These are phyloP conservation scores for Echinarachnius parma DNA, from an alignment of 53 echinoderm and acorn worm genomes.

Conservation along the genomic window DNA sequence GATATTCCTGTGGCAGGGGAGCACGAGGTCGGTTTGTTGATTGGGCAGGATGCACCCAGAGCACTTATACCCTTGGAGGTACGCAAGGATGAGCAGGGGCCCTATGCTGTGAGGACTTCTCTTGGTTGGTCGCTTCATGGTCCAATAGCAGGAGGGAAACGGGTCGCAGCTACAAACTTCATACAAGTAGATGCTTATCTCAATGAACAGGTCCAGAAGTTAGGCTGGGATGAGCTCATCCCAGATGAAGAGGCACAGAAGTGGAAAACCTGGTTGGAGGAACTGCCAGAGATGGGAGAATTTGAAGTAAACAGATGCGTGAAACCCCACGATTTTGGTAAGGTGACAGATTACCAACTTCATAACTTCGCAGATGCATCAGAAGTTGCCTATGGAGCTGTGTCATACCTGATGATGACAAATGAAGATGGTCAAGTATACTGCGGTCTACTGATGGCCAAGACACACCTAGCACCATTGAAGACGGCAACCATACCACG, in stretches of 20 bases:
- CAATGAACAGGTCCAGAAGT: no score
- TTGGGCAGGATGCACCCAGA: no score
- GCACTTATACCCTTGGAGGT: no score
- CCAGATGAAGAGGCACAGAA: slow-evolving; percentile 30
- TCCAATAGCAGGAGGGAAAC: no score
- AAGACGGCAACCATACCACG: slow-evolving; percentile 59
- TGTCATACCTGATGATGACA: slow-evolving; percentile 22
- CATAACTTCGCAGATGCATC: slow-evolving; percentile 68
- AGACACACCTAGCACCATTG: slow-evolving; percentile 49
- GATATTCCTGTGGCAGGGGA: no score
- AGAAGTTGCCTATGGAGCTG: slow-evolving; percentile 44
- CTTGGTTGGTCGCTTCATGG: no score
- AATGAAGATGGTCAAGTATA: slow-evolving; percentile 7
- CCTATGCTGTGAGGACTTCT: no score
- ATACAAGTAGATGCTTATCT: no score
- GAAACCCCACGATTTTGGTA: slow-evolving; percentile 51
- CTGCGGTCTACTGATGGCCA: slow-evolving; percentile 35
- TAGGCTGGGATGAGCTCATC: slow-evolving; percentile 64
- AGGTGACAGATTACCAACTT: slow-evolving; percentile 31
- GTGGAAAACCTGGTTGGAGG: slow-evolving; percentile 55
- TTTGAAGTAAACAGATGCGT: slow-evolving; percentile 61
- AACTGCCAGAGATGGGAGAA: slow-evolving; percentile 48
- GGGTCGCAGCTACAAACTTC: no score
- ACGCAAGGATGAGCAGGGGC: no score
- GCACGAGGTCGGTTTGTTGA: no score